These are phyloP conservation scores for Girardinus metallicus DNA, from an alignment of 2,797 vertebrate species.

Conservation along the genomic window DNA sequence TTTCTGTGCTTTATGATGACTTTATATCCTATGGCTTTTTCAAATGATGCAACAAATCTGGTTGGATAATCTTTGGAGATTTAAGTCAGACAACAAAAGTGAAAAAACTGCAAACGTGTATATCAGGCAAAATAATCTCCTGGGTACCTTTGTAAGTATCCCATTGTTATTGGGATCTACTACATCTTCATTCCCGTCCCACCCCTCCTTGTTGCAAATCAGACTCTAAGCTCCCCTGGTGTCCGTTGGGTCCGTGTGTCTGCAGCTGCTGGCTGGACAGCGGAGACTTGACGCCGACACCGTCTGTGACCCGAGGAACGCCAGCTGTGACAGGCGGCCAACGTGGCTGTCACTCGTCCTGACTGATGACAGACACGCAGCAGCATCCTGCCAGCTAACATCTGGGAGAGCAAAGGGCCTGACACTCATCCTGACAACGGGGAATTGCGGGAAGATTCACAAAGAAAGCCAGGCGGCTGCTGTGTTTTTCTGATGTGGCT, in stretches of 20 bases:
- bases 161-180: not conserved
- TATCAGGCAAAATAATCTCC: not conserved
- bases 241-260: not conserved
- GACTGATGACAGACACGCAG: constrained; percentile 72
- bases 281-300: constrained; percentile 31
- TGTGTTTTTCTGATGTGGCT: constrained; percentile 2
- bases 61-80: constrained; percentile 7
- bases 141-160: not conserved
- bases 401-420: constrained; percentile 59
- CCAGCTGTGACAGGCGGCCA: constrained; percentile 70
- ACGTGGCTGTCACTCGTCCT: constrained; percentile 66
- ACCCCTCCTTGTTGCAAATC: not conserved
- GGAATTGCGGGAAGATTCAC: constrained; percentile 18
- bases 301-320: constrained; percentile 65
- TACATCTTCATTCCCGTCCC: not conserved
- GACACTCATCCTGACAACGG: constrained; percentile 53
- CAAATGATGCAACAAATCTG: constrained; percentile 2
- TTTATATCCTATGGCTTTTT: constrained; percentile 12
- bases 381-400: constrained; percentile 67
- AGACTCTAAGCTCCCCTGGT: not conserved
- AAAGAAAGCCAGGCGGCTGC: constrained; percentile 5
- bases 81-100: not conserved
- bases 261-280: not conserved
- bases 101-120: not conserved
- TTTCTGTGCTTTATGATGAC: constrained; percentile 13